phyloP scores from a whole-genome alignment of 2,888 invertebrate genomes.

The Margaritifera margaritifera region DNA sequence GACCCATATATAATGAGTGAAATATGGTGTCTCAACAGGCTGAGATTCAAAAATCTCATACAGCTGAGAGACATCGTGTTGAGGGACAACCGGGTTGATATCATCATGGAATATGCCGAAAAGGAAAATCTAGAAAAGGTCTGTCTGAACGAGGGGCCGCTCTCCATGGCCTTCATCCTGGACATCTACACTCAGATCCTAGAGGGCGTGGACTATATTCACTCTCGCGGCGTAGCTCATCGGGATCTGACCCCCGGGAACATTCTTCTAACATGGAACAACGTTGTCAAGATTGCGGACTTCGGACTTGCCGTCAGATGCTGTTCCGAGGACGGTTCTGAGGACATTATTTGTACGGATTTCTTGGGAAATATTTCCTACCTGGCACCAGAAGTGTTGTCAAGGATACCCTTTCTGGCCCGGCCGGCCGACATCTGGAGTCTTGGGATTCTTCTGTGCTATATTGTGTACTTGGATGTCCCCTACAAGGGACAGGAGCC shows the following conservation, averaged over 20 bases:
- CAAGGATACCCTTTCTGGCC: conserved; percentile 30
- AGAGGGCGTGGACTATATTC: conserved; percentile 38
- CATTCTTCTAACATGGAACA: conserved; percentile 30
- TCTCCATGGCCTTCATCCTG: conserved; percentile 13
- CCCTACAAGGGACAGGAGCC: conserved; percentile 28
- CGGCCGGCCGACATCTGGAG: conserved; percentile 46
- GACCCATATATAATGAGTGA: conserved; percentile 43
- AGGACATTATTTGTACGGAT: conserved; percentile 34
- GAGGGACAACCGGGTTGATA: conserved; percentile 22
- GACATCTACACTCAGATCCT: conserved; percentile 35
- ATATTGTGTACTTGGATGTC: conserved; percentile 24
- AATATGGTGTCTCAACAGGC: conserved; percentile 36
- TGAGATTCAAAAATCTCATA: conserved; percentile 40
- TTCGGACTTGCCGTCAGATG: conserved; percentile 44
- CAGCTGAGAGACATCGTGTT: conserved; percentile 33
- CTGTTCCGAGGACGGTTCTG: conserved; percentile 2
- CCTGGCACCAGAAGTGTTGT: conserved; percentile 31
- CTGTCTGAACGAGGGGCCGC: conserved; percentile 7
- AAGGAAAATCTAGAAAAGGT: conserved; percentile 41
- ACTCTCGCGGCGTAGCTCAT: conserved; percentile 38
- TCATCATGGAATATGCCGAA: conserved; percentile 47
- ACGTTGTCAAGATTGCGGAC: conserved; percentile 43
- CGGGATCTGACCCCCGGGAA: conserved; percentile 43
- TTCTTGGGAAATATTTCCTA: conserved; percentile 41
- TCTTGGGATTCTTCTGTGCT: conserved; percentile 37